Evolutionary conservation across 2,888 invertebrate species (phyloP), one percentile per base, ranked within the genome.

Genomic region (Diachrysia chrysitis): DNA sequence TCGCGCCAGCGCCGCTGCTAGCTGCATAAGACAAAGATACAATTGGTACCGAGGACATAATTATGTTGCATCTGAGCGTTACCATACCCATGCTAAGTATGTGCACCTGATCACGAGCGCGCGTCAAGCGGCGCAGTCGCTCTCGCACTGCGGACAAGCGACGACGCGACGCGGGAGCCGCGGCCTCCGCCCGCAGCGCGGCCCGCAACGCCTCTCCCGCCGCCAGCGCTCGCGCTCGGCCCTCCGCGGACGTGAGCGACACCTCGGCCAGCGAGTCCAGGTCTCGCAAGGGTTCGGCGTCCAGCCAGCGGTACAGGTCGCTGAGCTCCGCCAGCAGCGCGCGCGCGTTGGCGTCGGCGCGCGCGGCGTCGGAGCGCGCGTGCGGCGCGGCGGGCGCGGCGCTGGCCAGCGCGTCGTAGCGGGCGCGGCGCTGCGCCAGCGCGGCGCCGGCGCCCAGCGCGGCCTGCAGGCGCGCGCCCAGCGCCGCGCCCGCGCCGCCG

Each of bases 261-360:
- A 87, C 83, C 85, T 93, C 93, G 0, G 87, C 78, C 25, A 90
- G 82, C 16, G 87, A 77, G 78, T 93, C 94, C n/a, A 92, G 84
- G 62, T 90, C 90, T 4, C 84, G 83, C 59, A 92, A 84, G 71
- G 90, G 86, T 69, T 93, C 89, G 69, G 91, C 87, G 76, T 94
- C 94, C 37, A 94, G 89, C 94, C 92, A 92, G 29, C 70, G 75
- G 83, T 87, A 90, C 32, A 94, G 63, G 1, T 96, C 97, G 82
- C 97, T 97, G 16, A 99, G 96, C 88, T 98, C 98, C 70, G 96
- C 96, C 82, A 98, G 96, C 71, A 99, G 94, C 78, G 97, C 96
- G 77, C 97, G 97, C 89, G 98, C 98, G 92, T 98, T 99, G 83
- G 96, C 96, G 92, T 98, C 98, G 53, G 98, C 98, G 69, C 86